Conservation (phyloP, 2,797 vertebrate genomes). For the Brachymystax lenok region DNA sequence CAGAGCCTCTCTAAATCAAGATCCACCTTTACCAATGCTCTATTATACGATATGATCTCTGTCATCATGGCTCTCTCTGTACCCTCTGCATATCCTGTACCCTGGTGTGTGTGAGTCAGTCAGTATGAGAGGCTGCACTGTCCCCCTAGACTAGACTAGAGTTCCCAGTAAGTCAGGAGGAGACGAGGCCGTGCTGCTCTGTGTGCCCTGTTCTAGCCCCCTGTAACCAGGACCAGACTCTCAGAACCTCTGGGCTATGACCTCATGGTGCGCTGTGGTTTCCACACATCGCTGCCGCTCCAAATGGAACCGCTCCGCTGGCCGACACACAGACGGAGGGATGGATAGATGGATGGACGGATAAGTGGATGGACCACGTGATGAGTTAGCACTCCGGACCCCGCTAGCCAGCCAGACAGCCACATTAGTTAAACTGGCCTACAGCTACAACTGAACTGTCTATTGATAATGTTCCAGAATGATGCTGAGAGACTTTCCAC, state of each 20-base stretch:
- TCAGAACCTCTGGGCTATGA: conserved; percentile 69
- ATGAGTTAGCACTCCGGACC: conserved; percentile 58
- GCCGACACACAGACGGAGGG: conserved; percentile 36
- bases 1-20: neutral
- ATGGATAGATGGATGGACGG: conserved; percentile 37
- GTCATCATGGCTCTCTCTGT: neutral
- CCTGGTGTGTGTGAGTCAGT: neutral
- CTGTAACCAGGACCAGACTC: conserved; percentile 76
- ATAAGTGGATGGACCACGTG: conserved; percentile 30
- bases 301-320: conserved; percentile 60
- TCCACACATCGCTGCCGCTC: conserved; percentile 65
- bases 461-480: conserved; percentile 11
- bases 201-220: conserved; percentile 55
- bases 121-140: conserved; percentile 12
- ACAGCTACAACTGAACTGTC: conserved; percentile 8
- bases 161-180: conserved; percentile 24
- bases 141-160: conserved; percentile 25
- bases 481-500: conserved; percentile 26
- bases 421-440: too few species aligned
- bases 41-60: neutral
- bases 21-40: neutral
- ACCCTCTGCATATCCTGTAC: neutral
- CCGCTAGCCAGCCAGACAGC: too few species aligned
- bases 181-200: conserved; percentile 63
- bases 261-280: conserved; percentile 70